phyloP scores from a whole-genome alignment of 2,888 invertebrate species.

The Andrena camellia region DNA sequence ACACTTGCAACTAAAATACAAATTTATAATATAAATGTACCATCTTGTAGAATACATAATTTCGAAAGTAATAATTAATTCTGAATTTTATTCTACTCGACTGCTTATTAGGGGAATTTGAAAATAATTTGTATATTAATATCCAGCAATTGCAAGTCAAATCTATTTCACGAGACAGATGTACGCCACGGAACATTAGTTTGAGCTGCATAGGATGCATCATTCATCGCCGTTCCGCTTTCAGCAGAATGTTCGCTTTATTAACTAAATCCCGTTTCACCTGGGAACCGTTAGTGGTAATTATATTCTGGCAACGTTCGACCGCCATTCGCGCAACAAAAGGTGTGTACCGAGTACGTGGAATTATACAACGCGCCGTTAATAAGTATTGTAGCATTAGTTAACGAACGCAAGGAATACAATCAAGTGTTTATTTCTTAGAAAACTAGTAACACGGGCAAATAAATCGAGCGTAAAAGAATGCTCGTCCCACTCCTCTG shows the following conservation, averaged over 20 bases:
- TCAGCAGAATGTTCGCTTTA: conserved; percentile 28
- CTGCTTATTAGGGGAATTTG: neutral
- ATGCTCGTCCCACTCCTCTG: no score
- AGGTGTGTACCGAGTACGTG: conserved; percentile 36
- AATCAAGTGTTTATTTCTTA: neutral
- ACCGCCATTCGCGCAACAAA: conserved; percentile 65
- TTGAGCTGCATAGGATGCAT: conserved; percentile 1
- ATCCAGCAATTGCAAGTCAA: neutral
- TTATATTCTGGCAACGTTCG: conserved; percentile 76
- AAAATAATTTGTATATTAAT: neutral
- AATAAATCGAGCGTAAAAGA: neutral
- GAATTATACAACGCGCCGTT: conserved; percentile 19
- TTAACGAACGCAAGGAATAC: neutral
- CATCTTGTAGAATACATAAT: neutral
- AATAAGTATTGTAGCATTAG: neutral
- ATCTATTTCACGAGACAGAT: neutral
- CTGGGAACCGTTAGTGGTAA: conserved; percentile 78
- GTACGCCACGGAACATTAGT: neutral
- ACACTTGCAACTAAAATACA: no score
- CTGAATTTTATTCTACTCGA: neutral
- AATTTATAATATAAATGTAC: no score
- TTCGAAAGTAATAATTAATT: neutral
- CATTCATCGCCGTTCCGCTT: conserved; percentile 4
- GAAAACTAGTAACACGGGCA: neutral
- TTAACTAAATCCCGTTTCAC: conserved; percentile 59